A percentile compares a stretch with the other conserved stretches of the same genome.
phyloP scores from a whole-genome alignment of 2,113 vertebrate genomes.

The Centropus bengalensis region DNA sequence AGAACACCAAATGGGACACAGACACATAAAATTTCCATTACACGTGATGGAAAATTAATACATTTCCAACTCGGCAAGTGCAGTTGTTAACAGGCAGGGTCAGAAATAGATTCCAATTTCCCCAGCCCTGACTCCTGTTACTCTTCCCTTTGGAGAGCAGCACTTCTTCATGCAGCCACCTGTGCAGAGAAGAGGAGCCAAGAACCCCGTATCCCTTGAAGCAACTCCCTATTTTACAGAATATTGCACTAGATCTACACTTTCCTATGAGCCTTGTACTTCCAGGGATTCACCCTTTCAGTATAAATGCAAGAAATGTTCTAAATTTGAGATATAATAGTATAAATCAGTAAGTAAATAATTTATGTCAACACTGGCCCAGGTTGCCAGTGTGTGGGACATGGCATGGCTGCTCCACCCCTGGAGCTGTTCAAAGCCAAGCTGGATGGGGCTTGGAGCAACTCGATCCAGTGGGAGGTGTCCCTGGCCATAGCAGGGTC shows the following conservation, averaged over 20 bases:
- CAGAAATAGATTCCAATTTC: background rate
- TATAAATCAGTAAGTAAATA: background rate
- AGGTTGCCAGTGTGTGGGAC: too few species aligned
- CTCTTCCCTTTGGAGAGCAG: background rate
- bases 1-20: background rate
- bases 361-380: background rate
- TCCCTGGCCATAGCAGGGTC: too few species aligned
- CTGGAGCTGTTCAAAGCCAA: too few species aligned
- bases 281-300: background rate
- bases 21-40: background rate
- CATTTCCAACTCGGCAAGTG: background rate
- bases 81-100: background rate
- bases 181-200: background rate
- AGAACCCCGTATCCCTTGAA: background rate
- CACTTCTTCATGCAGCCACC: background rate
- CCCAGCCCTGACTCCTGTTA: fast-evolving
- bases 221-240: background rate
- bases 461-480: too few species aligned
- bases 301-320: background rate
- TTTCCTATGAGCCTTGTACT: background rate
- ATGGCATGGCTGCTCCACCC: too few species aligned
- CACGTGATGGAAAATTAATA: background rate
- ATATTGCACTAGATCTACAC: fast-evolving
- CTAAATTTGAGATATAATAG: background rate
- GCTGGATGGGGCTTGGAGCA: too few species aligned